A percentile compares a stretch with the other conserved stretches of the same genome.
phyloP scores from a whole-genome alignment of 64 coral and sea anemone species.

The Montipora foliosa region DNA sequence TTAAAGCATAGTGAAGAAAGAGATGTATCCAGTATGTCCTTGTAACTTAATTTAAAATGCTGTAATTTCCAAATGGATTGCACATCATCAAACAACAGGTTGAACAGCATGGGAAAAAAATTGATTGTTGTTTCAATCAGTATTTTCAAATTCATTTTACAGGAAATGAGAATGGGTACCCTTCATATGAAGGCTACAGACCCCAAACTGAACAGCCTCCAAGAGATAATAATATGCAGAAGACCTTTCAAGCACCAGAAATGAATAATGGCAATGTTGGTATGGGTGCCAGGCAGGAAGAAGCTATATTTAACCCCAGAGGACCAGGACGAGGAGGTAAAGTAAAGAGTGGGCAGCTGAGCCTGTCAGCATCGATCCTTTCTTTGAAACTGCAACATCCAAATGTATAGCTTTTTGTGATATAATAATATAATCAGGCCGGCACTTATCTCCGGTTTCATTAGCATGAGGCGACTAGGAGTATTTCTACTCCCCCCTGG shows the following conservation, averaged over 20 bases:
- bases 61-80: too few relatives aligned
- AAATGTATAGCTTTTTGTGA: too few relatives aligned
- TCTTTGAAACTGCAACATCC: background rate
- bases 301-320: background rate
- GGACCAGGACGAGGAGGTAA: constrained; percentile 3
- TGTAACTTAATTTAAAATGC: too few relatives aligned
- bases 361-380: background rate
- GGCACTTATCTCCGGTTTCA: too few relatives aligned
- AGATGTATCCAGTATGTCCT: too few relatives aligned
- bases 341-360: background rate
- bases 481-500: too few relatives aligned
- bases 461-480: too few relatives aligned
- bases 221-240: background rate
- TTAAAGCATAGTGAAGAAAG: too few relatives aligned
- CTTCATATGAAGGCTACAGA: constrained; percentile 2
- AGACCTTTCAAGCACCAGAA: background rate
- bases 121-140: too few relatives aligned
- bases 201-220: background rate
- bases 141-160: background rate
- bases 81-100: too few relatives aligned
- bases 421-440: too few relatives aligned
- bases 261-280: background rate
- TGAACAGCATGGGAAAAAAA: too few relatives aligned
- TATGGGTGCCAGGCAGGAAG: background rate
- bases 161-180: background rate